phyloP scores from a whole-genome alignment of 1,140 invertebrate species.

The Drosophila melanica region DNA sequence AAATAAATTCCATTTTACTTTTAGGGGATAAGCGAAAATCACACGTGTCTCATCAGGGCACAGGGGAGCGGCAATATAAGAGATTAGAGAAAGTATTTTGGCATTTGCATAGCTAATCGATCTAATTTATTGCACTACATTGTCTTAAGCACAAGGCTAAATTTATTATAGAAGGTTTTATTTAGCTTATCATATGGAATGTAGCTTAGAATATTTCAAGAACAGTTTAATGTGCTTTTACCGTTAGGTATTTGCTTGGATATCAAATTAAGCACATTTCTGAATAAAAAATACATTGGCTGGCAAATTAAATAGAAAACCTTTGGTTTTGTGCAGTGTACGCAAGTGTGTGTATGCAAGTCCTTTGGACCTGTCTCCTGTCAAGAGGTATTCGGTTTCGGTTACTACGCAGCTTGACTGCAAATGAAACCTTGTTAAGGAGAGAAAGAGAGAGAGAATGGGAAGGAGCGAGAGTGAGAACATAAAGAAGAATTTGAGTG shows the following conservation, averaged over 20 bases:
- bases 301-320: background rate
- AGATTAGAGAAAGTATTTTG: background rate
- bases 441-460: too few species aligned
- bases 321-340: background rate
- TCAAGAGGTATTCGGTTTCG: slow-evolving; percentile 3
- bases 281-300: too few species aligned
- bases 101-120: slow-evolving; percentile 3
- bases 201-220: too few species aligned
- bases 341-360: too few species aligned
- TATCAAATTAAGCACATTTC: background rate
- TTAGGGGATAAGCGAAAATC: background rate
- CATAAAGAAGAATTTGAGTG: background rate
- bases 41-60: background rate
- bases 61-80: background rate
- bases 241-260: too few species aligned
- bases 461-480: too few species aligned
- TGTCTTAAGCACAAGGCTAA: too few species aligned
- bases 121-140: background rate
- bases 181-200: background rate
- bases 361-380: background rate
- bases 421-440: slow-evolving; percentile 32
- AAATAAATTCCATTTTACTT: too few species aligned
- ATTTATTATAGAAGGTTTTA: too few species aligned
- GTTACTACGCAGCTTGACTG: slow-evolving; percentile 31
- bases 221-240: too few species aligned